Evolutionary conservation across 2,797 vertebrate genomes (phyloP).

Genomic region (Tolypeutes matacus): DNA sequence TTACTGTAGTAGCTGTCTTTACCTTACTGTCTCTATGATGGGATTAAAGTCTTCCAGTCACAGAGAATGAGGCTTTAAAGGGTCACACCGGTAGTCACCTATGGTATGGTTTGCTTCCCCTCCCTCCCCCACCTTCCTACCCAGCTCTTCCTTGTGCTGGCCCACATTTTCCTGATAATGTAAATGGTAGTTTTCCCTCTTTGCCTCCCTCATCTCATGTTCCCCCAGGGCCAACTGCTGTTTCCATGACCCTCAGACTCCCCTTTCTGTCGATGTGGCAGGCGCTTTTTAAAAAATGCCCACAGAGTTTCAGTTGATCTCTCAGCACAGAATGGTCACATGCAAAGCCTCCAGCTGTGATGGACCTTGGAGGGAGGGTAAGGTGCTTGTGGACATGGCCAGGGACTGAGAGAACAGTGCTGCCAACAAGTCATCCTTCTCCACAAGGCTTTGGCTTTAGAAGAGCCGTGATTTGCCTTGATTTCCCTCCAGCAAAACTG

Average conservation of each 20-base stretch:
- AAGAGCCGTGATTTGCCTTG: neutral
- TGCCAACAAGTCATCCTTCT: neutral
- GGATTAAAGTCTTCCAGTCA: neutral
- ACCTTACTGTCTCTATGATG: neutral
- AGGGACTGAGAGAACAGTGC: neutral
- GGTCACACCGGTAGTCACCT: neutral
- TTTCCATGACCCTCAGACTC: neutral
- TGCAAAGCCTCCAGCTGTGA: neutral
- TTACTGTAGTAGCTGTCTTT: neutral
- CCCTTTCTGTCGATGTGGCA: neutral
- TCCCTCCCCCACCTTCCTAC: neutral
- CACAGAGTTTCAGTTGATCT: neutral
- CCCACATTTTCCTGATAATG: conserved; percentile 12
- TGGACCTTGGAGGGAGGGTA: neutral
- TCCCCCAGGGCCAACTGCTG: neutral
- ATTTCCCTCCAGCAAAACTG: conserved; percentile 13
- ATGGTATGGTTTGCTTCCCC: neutral
- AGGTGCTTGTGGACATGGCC: neutral
- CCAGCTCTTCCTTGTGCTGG: neutral
- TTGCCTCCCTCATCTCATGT: conserved; percentile 8
- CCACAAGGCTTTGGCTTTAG: conserved; percentile 46
- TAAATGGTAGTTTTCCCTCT: neutral
- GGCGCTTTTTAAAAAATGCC: neutral
- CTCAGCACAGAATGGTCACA: neutral
- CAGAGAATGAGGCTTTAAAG: neutral